Percentiles rank a stretch among this genome's conserved stretches.
phyloP scores from a whole-genome alignment of 2,888 invertebrate genomes.

The Drosophila anceps region DNA sequence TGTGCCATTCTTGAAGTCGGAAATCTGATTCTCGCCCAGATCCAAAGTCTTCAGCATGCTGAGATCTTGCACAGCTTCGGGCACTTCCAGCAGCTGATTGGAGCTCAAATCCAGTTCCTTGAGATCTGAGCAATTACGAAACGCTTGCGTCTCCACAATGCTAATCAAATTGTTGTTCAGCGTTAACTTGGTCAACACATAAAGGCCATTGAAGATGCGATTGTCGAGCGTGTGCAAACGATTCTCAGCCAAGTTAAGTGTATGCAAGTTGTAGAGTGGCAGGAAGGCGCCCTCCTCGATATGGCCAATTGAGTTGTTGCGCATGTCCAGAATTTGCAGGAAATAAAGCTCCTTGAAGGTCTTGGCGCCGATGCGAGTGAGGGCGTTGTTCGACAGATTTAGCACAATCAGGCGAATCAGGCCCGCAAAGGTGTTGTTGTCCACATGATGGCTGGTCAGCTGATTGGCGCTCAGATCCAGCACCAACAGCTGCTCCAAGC shows the following conservation, averaged over 20 bases:
- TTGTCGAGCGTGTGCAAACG: slow-evolving; percentile 92
- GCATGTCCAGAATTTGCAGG: slow-evolving; percentile 93
- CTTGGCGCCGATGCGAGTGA: slow-evolving; percentile 92
- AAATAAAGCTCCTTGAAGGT: slow-evolving; percentile 95
- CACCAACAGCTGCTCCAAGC: slow-evolving; percentile 93
- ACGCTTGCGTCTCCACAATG: slow-evolving; percentile 91
- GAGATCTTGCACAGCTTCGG: slow-evolving; percentile 92
- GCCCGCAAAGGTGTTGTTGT: slow-evolving; percentile 93
- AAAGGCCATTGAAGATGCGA: slow-evolving; percentile 93
- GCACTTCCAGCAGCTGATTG: slow-evolving; percentile 92
- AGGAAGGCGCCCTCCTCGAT: slow-evolving; percentile 95
- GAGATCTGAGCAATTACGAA: slow-evolving; percentile 94
- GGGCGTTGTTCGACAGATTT: slow-evolving; percentile 93
- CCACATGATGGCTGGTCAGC: slow-evolving; percentile 93
- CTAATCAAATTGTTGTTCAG: slow-evolving; percentile 94
- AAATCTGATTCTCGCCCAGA: slow-evolving; percentile 96
- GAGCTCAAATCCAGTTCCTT: slow-evolving; percentile 96
- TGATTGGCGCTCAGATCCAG: slow-evolving; percentile 94
- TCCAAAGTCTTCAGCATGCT: slow-evolving; percentile 94
- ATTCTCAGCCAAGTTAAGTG: slow-evolving; percentile 95
- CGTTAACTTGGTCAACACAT: slow-evolving; percentile 93
- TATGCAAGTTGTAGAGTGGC: slow-evolving; percentile 95
- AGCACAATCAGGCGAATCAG: slow-evolving; percentile 93
- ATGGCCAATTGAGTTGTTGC: slow-evolving; percentile 95
- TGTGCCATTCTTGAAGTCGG: slow-evolving; percentile 92